A percentile compares a stretch with the other conserved stretches of the same genome.
These are phyloP conservation scores for Bungarus multicinctus DNA, from an alignment of 2,113 vertebrate genomes.

Conservation along the genomic window DNA sequence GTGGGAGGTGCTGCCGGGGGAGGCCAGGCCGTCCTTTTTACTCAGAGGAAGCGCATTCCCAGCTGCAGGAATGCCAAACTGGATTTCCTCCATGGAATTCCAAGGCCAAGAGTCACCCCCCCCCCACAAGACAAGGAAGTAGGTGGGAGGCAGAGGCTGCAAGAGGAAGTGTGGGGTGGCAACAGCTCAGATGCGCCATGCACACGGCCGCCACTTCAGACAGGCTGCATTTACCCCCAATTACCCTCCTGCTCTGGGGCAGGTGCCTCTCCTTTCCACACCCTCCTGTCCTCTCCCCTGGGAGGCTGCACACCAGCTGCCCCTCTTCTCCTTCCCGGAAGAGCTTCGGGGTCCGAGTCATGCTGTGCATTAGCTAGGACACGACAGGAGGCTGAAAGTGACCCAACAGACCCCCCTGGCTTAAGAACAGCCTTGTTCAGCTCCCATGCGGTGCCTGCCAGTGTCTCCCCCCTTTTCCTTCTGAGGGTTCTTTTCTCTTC, in stretches of 20 bases:
- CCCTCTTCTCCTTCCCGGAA: not conserved
- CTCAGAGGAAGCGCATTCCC: slow-evolving; percentile 64
- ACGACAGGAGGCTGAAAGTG: not conserved
- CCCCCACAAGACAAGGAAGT: slow-evolving; percentile 51
- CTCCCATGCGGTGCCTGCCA: not conserved
- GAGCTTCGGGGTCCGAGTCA: not conserved
- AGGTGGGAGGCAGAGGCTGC: not conserved
- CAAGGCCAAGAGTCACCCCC: slow-evolving; percentile 45
- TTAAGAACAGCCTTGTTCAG: not conserved
- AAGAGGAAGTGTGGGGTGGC: slow-evolving; percentile 28
- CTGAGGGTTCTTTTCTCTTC: not conserved
- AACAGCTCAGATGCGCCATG: slow-evolving; percentile 38
- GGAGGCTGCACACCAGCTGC: not conserved
- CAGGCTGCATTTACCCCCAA: not conserved
- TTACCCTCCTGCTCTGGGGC: not conserved
- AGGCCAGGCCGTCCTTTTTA: slow-evolving; percentile 59
- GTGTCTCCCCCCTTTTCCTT: not conserved
- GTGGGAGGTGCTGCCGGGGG: slow-evolving; percentile 55
- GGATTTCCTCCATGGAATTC: slow-evolving; percentile 56
- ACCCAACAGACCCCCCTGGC: not conserved
- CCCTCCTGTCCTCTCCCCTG: not conserved
- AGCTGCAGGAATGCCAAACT: slow-evolving; percentile 37
- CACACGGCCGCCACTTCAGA: not conserved
- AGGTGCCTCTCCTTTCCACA: not conserved
- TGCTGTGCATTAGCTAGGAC: not conserved